A percentile compares a stretch with the other conserved stretches of the same genome.
Evolutionary conservation across 2,113 vertebrate genomes (phyloP).

Genomic region (Bubo scandiacus): DNA sequence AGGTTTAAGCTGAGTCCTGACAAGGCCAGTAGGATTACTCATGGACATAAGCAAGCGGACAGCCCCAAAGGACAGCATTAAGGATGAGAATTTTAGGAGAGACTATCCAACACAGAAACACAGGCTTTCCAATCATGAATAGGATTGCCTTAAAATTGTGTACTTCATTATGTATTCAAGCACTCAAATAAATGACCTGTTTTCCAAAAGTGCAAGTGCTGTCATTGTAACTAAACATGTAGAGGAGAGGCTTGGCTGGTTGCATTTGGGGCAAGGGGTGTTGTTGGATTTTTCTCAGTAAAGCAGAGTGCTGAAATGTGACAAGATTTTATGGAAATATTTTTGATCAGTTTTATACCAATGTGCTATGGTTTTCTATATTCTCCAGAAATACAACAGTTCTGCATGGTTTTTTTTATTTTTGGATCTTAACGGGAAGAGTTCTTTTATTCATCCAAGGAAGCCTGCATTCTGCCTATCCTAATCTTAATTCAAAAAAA

Average conservation of each 20-base stretch:
- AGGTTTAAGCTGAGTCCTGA: neutral
- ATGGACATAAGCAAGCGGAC: neutral
- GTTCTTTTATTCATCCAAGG: constrained; percentile 36
- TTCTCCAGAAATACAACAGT: constrained; percentile 1
- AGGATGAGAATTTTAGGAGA: neutral
- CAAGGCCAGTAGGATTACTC: neutral
- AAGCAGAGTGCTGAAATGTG: neutral
- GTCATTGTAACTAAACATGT: neutral
- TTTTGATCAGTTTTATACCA: neutral
- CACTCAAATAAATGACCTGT: neutral
- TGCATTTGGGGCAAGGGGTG: neutral
- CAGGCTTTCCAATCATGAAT: neutral
- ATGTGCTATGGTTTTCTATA: neutral
- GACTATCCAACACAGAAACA: neutral
- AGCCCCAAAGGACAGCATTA: neutral
- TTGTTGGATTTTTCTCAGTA: neutral
- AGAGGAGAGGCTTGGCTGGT: neutral
- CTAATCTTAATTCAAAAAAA: constrained; percentile 61
- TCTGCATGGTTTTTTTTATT: constrained; percentile 40
- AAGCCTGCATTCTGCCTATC: constrained; percentile 39
- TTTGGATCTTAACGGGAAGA: constrained; percentile 15
- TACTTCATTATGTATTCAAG: neutral
- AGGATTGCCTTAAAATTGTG: neutral
- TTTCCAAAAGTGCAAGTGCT: neutral
- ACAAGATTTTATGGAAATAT: neutral